Conservation (phyloP, 2,888 invertebrate species). For the Escarpia spicata region DNA sequence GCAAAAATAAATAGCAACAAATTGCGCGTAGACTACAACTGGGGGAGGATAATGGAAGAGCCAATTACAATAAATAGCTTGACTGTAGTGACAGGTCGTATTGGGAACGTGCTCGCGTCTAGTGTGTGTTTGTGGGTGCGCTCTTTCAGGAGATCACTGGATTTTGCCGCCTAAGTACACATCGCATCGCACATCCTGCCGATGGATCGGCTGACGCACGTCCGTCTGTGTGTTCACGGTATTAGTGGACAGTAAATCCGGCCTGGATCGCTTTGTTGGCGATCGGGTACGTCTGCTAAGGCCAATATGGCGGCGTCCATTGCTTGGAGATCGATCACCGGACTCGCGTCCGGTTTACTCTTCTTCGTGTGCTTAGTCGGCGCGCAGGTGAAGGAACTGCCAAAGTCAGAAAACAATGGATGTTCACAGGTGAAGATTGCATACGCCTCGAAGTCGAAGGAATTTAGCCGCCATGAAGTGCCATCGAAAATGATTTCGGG, state of each 20-base stretch:
- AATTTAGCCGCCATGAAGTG: not conserved
- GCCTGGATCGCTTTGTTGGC: conserved; percentile 4
- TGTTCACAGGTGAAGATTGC: not conserved
- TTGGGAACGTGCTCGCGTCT: not conserved
- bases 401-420: not conserved
- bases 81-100: conserved; percentile 3
- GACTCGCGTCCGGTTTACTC: not conserved
- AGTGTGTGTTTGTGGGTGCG: not conserved
- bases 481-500: conserved; percentile 9
- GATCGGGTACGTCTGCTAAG: not conserved
- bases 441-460: conserved; percentile 7
- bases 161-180: not conserved
- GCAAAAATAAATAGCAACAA: not conserved
- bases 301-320: not conserved
- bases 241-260: not conserved
- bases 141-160: not conserved
- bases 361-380: not conserved
- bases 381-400: not conserved
- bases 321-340: conserved; percentile 16
- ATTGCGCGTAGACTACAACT: not conserved
- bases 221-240: not conserved
- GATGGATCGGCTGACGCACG: not conserved
- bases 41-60: not conserved
- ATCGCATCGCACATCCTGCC: not conserved
- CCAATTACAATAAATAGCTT: conserved; percentile 14